phyloP scores from a whole-genome alignment of 2,888 invertebrate species.

The Nephrotoma flavescens region DNA sequence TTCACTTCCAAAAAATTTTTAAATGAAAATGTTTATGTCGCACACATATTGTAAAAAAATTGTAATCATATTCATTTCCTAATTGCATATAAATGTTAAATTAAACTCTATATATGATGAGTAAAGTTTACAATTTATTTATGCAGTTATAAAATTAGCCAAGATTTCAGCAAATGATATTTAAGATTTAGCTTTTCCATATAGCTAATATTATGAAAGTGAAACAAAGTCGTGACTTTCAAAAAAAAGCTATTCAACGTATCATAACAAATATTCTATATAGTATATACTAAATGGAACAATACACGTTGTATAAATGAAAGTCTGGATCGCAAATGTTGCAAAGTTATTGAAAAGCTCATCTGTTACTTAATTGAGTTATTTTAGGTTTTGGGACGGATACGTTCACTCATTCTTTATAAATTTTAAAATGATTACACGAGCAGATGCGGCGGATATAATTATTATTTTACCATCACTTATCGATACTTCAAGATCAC shows the following conservation, averaged over 20 bases:
- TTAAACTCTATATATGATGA: neutral
- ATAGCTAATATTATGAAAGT: neutral
- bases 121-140: neutral
- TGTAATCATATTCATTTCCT: neutral
- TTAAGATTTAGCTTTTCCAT: neutral
- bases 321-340: neutral
- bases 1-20: neutral
- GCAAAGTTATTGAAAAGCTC: neutral
- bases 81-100: neutral
- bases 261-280: neutral
- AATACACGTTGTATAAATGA: neutral
- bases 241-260: neutral
- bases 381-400: too few relatives aligned
- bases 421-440: too few relatives aligned
- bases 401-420: too few relatives aligned
- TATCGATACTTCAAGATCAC: too few relatives aligned
- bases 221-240: neutral
- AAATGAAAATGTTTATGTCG: neutral
- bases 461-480: too few relatives aligned
- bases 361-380: neutral
- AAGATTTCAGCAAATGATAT: neutral
- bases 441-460: too few relatives aligned
- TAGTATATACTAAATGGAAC: neutral
- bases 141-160: neutral
- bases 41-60: neutral